Percentiles rank a stretch among this genome's conserved stretches.
Conservation (phyloP, 1,140 invertebrate species). For the Bombus confusus region DNA sequence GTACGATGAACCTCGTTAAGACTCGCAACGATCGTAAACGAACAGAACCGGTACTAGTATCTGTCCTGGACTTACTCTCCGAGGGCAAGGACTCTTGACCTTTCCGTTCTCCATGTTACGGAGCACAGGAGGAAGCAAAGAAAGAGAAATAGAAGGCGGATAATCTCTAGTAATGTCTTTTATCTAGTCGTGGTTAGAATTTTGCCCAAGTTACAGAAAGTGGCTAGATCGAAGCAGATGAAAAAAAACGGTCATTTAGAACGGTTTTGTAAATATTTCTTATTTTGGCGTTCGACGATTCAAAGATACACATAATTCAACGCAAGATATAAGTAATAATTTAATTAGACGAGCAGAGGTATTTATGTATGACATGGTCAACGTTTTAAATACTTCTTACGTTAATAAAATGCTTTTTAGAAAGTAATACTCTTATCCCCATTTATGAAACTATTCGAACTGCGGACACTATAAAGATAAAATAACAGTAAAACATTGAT, state of each 20-base stretch:
- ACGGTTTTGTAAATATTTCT: no score
- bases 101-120: not conserved
- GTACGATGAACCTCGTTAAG: slow-evolving; percentile 66
- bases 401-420: no score
- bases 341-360: no score
- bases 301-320: no score
- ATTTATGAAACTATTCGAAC: no score
- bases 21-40: slow-evolving; percentile 61
- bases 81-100: slow-evolving; percentile 23
- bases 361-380: no score
- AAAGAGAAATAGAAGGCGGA: slow-evolving; percentile 21
- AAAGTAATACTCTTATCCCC: no score
- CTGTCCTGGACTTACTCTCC: slow-evolving; percentile 7
- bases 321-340: no score
- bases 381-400: no score
- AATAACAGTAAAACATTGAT: no score
- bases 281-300: no score
- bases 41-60: slow-evolving; percentile 30
- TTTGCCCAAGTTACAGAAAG: slow-evolving; percentile 32
- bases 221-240: not conserved
- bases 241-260: not conserved
- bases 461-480: no score
- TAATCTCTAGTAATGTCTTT: slow-evolving; percentile 56
- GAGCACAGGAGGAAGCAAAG: not conserved
- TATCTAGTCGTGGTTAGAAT: slow-evolving; percentile 49